Conservation (phyloP, 1,140 invertebrate genomes). For the Venturia canescens region DNA sequence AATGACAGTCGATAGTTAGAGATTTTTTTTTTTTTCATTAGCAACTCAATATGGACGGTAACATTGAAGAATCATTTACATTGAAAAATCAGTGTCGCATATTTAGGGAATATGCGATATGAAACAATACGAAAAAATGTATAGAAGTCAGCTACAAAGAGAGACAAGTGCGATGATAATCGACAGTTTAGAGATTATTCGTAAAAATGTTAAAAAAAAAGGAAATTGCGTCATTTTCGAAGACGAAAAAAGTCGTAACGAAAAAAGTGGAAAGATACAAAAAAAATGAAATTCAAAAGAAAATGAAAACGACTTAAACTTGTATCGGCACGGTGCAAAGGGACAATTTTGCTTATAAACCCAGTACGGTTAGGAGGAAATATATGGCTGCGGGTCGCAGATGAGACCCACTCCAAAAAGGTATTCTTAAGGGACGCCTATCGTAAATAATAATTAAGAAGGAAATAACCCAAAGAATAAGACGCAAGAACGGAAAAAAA, state of each 20-base stretch:
- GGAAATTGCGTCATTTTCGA: neutral
- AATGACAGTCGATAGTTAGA: neutral
- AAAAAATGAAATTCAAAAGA: neutral
- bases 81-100: neutral
- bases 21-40: too few species aligned
- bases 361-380: neutral
- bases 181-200: slow-evolving; percentile 27
- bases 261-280: neutral
- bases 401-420: neutral
- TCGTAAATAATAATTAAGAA: neutral
- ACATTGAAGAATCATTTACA: too few species aligned
- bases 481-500: neutral
- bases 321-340: slow-evolving; percentile 34
- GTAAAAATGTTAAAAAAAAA: neutral
- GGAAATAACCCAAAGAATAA: neutral
- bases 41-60: too few species aligned
- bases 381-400: slow-evolving; percentile 22
- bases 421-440: slow-evolving; percentile 28
- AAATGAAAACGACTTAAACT: slow-evolving; percentile 13
- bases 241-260: neutral
- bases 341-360: neutral
- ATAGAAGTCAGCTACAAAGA: neutral
- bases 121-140: neutral
- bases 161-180: slow-evolving; percentile 21
- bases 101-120: neutral